Evolutionary conservation across 2,888 invertebrate species (phyloP).

Genomic region (Clistopyga incitator): DNA sequence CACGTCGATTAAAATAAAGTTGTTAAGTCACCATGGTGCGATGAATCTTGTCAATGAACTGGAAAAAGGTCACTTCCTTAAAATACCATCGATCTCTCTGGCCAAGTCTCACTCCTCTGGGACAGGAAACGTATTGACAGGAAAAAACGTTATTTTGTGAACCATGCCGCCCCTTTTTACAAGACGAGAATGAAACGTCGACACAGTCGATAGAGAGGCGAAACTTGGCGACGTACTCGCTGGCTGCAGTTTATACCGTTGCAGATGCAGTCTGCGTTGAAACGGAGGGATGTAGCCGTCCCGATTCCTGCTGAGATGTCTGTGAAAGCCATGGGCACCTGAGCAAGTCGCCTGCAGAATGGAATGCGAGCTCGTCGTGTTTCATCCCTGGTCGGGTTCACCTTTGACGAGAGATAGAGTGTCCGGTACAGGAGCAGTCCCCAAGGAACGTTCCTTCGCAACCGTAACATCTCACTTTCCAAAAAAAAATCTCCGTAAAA

Average conservation of each 20-base stretch:
- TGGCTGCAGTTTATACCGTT: slow-evolving; percentile 40
- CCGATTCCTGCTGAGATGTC: slow-evolving; percentile 70
- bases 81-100: slow-evolving; percentile 20
- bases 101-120: slow-evolving; percentile 10
- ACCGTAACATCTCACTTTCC: slow-evolving; percentile 51
- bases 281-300: slow-evolving; percentile 39
- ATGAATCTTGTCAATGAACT: slow-evolving; percentile 18
- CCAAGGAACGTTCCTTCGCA: slow-evolving; percentile 20
- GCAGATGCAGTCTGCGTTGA: slow-evolving; percentile 54
- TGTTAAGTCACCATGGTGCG: background rate
- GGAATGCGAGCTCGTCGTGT: slow-evolving; percentile 55
- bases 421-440: slow-evolving; percentile 37
- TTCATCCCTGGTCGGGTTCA: slow-evolving; percentile 5
- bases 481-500: slow-evolving; percentile 32
- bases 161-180: slow-evolving; percentile 39
- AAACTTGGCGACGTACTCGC: slow-evolving; percentile 30
- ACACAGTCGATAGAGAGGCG: slow-evolving; percentile 4
- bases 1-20: background rate
- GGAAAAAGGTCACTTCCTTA: background rate
- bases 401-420: slow-evolving; percentile 19
- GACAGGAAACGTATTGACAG: slow-evolving; percentile 29
- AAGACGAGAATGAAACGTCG: slow-evolving; percentile 14
- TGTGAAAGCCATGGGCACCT: slow-evolving; percentile 56
- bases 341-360: slow-evolving; percentile 38
- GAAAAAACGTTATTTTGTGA: slow-evolving; percentile 52